Evolutionary conservation across 2,797 vertebrate species (phyloP).

Genomic region (Carduelis carduelis): DNA sequence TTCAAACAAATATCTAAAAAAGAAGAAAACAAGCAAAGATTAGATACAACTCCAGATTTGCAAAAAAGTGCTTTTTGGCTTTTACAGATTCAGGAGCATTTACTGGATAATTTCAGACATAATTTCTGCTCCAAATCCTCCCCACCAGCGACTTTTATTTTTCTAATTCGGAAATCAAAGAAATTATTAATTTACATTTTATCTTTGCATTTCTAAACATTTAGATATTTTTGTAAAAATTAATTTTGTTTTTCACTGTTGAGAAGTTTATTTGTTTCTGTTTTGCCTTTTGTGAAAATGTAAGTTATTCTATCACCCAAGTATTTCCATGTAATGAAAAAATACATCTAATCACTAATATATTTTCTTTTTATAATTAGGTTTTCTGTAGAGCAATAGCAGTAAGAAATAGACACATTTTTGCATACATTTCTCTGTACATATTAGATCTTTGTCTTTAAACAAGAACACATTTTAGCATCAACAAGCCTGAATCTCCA

Average conservation of each 20-base stretch:
- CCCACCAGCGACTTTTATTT: not conserved
- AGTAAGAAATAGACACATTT: not conserved
- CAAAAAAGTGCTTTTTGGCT: not conserved
- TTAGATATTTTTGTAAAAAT: not conserved
- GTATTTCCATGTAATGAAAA: not conserved
- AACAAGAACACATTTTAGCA: not conserved
- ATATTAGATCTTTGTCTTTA: not conserved
- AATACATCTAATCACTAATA: not conserved
- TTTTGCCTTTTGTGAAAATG: not conserved
- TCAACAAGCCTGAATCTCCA: not conserved
- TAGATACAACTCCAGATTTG: not conserved
- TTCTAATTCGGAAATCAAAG: not conserved
- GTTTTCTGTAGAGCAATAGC: not conserved
- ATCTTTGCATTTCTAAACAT: not conserved
- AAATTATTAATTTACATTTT: not conserved
- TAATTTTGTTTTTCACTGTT: not conserved
- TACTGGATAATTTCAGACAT: not conserved
- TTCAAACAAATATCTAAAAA: slow-evolving; percentile 92
- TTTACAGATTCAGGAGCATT: not conserved
- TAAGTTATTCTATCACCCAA: not conserved
- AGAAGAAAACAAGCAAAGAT: slow-evolving; percentile 14
- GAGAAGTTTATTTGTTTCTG: not conserved
- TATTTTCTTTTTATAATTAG: rapidly evolving
- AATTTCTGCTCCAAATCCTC: rapidly evolving
- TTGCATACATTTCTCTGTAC: not conserved